Evolutionary conservation across 2,113 vertebrate species (phyloP), one percentile per base, ranked within the genome.

Genomic region (Prietella phreatophila): DNA sequence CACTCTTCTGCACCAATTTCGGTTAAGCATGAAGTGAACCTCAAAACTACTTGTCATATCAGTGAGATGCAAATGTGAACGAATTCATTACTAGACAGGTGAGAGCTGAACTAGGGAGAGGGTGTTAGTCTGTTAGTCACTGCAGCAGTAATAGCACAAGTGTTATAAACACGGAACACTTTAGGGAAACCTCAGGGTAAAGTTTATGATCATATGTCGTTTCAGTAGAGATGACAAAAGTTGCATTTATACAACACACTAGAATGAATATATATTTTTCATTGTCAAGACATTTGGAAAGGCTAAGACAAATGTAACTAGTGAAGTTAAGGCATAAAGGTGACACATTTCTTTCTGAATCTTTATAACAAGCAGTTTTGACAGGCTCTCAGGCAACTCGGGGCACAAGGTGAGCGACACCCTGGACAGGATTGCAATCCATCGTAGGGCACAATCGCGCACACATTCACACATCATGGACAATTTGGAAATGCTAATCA

Each of bases 51-150:
- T 78, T 87, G 76, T 87, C 83, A 84, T 53, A 42, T 86, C 53
- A 88, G 82, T 61, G 63, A 53, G 60, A 78, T 65, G 83, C 53
- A 47, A 86, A 89, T 89, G 42, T 61, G 79, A 89, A 87, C 73
- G 10, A 58, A 83, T 79, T 89, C 55, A 83, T 78, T 83, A 55
- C 30, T 5, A 56, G n/a, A 58, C 53, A 81, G 17, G 17, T 56
- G 27, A 80, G n/a, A 89, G 85, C 17, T 71, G 56, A 89, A 39
- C 82, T 69, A 53, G 20, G 17, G 22, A 80, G 56, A 15, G 1
- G 50, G n/a, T 8, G 78, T 80, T 56, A 19, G n/a, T 73, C n/a
- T 27, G 53, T 39, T 85, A 53, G 30, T 33, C 84, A 58, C 20
- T 27, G 27, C n/a, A 71, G 47, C 42, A 84, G 47, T 69, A 33